phyloP scores from a whole-genome alignment of 2,113 vertebrate genomes.

The Euleptes europaea region DNA sequence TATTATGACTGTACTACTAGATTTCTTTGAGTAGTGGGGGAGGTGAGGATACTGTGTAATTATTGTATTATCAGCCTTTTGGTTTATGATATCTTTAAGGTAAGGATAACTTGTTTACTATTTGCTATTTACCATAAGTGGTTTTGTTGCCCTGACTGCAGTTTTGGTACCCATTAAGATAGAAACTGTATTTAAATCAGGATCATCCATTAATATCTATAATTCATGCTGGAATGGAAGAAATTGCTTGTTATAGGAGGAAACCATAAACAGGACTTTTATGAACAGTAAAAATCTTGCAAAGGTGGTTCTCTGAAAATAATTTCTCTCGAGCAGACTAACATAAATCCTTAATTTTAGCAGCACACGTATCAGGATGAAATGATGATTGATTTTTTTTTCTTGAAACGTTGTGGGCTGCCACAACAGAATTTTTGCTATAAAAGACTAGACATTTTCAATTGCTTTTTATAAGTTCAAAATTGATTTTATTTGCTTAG shows the following conservation, averaged over 20 bases:
- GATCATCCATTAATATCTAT: constrained; percentile 60
- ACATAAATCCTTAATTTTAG: constrained; percentile 74
- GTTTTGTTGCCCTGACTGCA: constrained; percentile 63
- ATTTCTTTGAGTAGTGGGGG: constrained; percentile 32
- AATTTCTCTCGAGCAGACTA: constrained; percentile 60
- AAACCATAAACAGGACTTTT: constrained; percentile 51
- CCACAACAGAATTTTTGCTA: constrained; percentile 64
- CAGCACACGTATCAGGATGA: constrained; percentile 54
- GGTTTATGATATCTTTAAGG: constrained; percentile 42
- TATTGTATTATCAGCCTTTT: constrained; percentile 11
- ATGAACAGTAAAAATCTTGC: constrained; percentile 57
- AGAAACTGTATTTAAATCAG: constrained; percentile 70
- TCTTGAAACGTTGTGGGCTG: constrained; percentile 63
- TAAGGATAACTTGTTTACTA: constrained; percentile 50
- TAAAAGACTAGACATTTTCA: constrained; percentile 73
- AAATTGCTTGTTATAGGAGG: constrained; percentile 54
- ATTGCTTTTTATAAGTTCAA: constrained; percentile 71
- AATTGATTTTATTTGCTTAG: constrained; percentile 74
- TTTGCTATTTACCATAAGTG: constrained; percentile 54
- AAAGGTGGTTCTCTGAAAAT: constrained; percentile 64
- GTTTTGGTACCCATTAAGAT: constrained; percentile 59
- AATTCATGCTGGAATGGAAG: constrained; percentile 59
- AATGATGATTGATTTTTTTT: constrained; percentile 74
- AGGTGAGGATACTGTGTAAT: constrained; percentile 25
- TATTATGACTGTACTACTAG: constrained; percentile 33